Evolutionary conservation across 1,140 invertebrate genomes (phyloP), one percentile per base, ranked within the genome.

Genomic region (Drosophila murphyi): DNA sequence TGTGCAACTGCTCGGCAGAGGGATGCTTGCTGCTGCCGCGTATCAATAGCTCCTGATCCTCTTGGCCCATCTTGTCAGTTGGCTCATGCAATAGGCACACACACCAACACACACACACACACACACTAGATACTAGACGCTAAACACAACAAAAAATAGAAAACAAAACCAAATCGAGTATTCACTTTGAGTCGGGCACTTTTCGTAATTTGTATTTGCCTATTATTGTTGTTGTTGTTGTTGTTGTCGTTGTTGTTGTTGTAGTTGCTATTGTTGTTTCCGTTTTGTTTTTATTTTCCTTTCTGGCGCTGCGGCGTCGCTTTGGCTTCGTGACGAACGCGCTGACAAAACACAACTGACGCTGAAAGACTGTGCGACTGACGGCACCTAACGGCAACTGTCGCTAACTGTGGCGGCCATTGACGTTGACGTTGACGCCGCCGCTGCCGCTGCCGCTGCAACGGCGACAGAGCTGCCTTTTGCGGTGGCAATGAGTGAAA

Each of bases 41-140:
- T 60, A 91, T 71, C 55, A 91, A 54, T 52, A 91, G 52, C 70
- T 91, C 90, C 72, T 91, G 90, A 91, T 91, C 90, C 87, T 91
- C 90, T 75, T 91, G 90, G 54, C 90, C 90, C 90, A 91, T 91
- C 6, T 39, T 59, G 3, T 5, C 4, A n/a, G 4, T 4, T 28
- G 56, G n/a, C 4, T 2, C 37, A 37, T 29, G n/a, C 12, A 12
- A 8, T 10, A 50, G 12, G n/a, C 10, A 41, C 51, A 32, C 64
- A 43, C 37, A 35, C 29, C 29, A 48, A 20, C 43, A 62, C 55
- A 39, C 29, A 60, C 41, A 31, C 41, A 5, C 47, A 34, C 39
- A 10, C 20, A 32, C 55, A 43, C 20, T 20, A 20, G 20, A 12
- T 12, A 12, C 12, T 12, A 12, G 12, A 12, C 0, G 0, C 20